Evolutionary conservation across 2,888 invertebrate species (phyloP).

Genomic region (Dione juno): DNA sequence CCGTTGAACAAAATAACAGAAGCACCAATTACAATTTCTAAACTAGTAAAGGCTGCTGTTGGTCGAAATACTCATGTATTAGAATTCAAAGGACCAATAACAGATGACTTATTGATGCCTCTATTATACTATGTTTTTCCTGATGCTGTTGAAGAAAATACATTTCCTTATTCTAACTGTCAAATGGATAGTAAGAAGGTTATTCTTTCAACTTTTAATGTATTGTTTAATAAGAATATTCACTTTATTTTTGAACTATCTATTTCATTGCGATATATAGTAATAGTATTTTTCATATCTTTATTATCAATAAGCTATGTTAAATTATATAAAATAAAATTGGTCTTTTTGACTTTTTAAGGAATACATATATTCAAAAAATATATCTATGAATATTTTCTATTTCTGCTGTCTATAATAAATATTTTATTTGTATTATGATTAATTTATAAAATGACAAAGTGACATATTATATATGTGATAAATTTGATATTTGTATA

Average conservation of each 20-base stretch:
- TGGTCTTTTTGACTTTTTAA: not conserved
- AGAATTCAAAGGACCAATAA: constrained; percentile 89
- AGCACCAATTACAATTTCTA: constrained; percentile 87
- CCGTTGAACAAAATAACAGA: constrained; percentile 90
- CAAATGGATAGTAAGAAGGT: constrained; percentile 78
- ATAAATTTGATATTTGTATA: too few relatives aligned
- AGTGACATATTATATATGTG: too few relatives aligned
- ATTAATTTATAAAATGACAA: not conserved
- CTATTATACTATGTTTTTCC: constrained; percentile 94
- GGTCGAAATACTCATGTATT: constrained; percentile 79
- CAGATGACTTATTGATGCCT: constrained; percentile 88
- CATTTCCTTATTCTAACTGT: constrained; percentile 79
- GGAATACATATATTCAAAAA: not conserved
- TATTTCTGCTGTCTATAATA: not conserved
- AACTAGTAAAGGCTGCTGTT: constrained; percentile 80
- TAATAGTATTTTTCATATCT: not conserved
- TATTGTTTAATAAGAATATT: too few relatives aligned
- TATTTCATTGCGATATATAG: not conserved
- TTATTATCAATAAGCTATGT: not conserved
- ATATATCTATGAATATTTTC: not conserved
- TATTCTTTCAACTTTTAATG: too few relatives aligned
- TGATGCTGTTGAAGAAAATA: constrained; percentile 89
- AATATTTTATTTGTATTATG: not conserved
- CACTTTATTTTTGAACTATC: not conserved
- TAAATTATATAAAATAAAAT: not conserved